These are phyloP conservation scores for roundworm (Caenorhabditis elegans) DNA, from an alignment of 1,140 invertebrate genomes.

Conservation along the genomic window DNA sequence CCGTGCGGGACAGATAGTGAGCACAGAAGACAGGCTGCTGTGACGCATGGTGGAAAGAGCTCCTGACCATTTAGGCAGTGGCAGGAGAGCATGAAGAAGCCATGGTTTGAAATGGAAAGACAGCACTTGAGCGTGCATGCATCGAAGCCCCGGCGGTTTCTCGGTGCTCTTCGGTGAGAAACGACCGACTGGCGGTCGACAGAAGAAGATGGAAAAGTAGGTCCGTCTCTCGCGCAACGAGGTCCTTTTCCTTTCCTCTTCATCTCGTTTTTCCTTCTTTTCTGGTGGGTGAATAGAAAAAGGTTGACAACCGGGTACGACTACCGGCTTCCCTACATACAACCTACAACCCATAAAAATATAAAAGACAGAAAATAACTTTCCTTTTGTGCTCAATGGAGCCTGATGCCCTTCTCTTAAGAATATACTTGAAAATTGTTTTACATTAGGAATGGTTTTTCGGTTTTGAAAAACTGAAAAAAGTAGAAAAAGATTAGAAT, in stretches of 20 bases:
- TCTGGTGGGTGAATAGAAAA: background rate
- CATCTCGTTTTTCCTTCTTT: background rate
- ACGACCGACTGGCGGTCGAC: constrained; percentile 1
- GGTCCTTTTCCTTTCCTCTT: background rate
- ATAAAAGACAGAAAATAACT: background rate
- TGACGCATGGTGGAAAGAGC: constrained; percentile 28
- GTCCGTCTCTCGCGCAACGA: constrained; percentile 22
- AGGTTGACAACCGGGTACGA: constrained; percentile 7
- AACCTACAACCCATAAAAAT: background rate
- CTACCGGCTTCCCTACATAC: background rate
- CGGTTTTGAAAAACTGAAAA: background rate
- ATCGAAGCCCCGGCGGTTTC: constrained; percentile 12
- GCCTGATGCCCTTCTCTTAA: background rate
- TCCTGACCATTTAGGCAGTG: constrained; percentile 2
- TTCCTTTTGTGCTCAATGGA: background rate
- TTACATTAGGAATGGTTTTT: background rate
- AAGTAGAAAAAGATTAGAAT: background rate
- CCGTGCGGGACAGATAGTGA: background rate
- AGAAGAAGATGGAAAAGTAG: constrained; percentile 11
- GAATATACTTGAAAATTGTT: too few relatives aligned
- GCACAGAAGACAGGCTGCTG: background rate
- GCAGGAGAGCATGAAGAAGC: constrained; percentile 10
- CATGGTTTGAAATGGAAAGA: constrained; percentile 25
- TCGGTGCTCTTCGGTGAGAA: constrained; percentile 28
- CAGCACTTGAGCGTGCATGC: constrained; percentile 26